A percentile compares a stretch with the other conserved stretches of the same genome.
phyloP scores from a whole-genome alignment of 2,888 invertebrate genomes.

The Diploptera punctata region DNA sequence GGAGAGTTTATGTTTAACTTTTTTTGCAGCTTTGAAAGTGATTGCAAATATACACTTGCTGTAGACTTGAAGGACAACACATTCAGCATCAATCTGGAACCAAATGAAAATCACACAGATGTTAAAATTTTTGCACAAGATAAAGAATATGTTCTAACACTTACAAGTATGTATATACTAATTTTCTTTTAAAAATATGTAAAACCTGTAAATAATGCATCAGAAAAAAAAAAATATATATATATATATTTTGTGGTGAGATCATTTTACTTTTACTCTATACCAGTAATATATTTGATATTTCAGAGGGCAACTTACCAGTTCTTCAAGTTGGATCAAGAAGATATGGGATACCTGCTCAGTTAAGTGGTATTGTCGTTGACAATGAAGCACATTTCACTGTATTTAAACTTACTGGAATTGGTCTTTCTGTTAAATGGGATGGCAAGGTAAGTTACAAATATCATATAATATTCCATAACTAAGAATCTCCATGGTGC shows the following conservation, averaged over 20 bases:
- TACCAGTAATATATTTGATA: neutral
- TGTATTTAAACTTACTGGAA: conserved; percentile 68
- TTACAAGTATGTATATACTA: conserved; percentile 55
- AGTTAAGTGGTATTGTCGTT: conserved; percentile 74
- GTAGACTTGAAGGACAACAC: conserved; percentile 73
- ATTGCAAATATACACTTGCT: conserved; percentile 76
- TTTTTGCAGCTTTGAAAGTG: conserved; percentile 70
- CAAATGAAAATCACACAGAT: conserved; percentile 51
- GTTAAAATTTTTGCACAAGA: conserved; percentile 73
- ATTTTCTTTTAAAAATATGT: too few relatives aligned
- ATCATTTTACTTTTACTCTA: neutral
- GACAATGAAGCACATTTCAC: conserved; percentile 75
- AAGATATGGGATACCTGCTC: conserved; percentile 72
- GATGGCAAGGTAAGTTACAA: conserved; percentile 67
- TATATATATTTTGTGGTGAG: too few relatives aligned
- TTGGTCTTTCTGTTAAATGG: conserved; percentile 78
- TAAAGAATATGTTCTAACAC: conserved; percentile 66
- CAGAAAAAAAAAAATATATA: too few relatives aligned
- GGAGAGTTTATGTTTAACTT: too few relatives aligned
- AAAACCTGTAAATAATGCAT: too few relatives aligned
- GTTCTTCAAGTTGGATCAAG: conserved; percentile 61
- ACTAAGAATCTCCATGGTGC: too few relatives aligned
- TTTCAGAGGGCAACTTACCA: conserved; percentile 58
- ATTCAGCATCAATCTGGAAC: conserved; percentile 56
- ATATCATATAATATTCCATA: too few relatives aligned